Base-by-base conservation (phyloP, 1,140 invertebrate genomes). In the Gonatopus flavifemur region DNA sequence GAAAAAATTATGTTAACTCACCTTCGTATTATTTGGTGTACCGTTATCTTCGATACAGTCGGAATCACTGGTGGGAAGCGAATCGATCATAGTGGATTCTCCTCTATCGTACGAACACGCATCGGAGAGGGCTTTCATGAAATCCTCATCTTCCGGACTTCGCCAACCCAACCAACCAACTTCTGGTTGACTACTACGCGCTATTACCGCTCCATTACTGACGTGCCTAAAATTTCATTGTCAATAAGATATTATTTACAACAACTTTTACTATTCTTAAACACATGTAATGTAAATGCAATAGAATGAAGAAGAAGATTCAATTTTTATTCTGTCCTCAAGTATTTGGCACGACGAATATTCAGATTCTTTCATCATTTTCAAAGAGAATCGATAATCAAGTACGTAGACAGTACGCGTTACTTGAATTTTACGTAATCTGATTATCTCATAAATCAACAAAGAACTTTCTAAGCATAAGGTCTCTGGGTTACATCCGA, bases 121-220 rank as follows among this genome's bases (percentile, higher is more conserved):
- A 59, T 88, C 83, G 6, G 90, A 84, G 49, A 95, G 87, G 9
- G 89, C 88, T 64, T 91, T 88, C 4, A 97, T 66, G 15, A 98
- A 76, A 44, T 88, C 85, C 74, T 98, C 95, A 74, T 98, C 96
- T 57, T 93, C 87, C 30, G 81, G 74, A 50, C 88, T 93, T 30
- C 95, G 81, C 93, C 94, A 96, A 36, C 92, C 90, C 4, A 97
- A 82, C 89, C 92, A 94, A 31, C 94, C 94, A 13, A 95, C 88
- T 76, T 93, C 89, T 0, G 94, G 94, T 73, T 98, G 94, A 71
- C 91, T 93, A 63, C 91, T 93, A 10, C 96, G 85, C 1, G 93
- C 92, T 59, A 98, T 87, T 22, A 98, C 92, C 19, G 93, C 93
- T 28, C 95, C 95, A 74, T 93, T 96, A 55, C 82, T 84, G 40